phyloP scores from a whole-genome alignment of 1,140 invertebrate genomes.

The Euschistus heros region DNA sequence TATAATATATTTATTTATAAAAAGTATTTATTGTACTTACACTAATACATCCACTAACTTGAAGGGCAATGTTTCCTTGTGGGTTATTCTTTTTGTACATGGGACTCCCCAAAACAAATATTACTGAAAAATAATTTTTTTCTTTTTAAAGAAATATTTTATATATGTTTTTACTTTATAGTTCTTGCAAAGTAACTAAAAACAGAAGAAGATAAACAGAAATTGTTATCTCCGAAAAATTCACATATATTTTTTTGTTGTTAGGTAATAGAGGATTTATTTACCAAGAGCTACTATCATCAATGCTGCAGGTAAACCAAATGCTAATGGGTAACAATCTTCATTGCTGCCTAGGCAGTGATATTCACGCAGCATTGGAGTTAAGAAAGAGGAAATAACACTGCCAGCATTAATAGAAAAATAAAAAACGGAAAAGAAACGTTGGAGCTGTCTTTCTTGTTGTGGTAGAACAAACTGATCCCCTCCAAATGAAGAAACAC shows the following conservation, averaged over 20 bases:
- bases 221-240: too few relatives aligned
- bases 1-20: too few relatives aligned
- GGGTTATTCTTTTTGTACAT: conserved; percentile 69
- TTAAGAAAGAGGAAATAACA: conserved; percentile 78
- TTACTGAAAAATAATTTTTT: conserved; percentile 44
- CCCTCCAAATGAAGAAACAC: conserved; percentile 92
- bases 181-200: too few relatives aligned
- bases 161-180: too few relatives aligned
- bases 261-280: conserved; percentile 31
- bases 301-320: conserved; percentile 77
- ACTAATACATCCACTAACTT: conserved; percentile 61
- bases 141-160: too few relatives aligned
- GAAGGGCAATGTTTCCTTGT: conserved; percentile 67
- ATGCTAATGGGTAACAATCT: conserved; percentile 82
- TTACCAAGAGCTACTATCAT: conserved; percentile 72
- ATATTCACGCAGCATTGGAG: conserved; percentile 72
- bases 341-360: conserved; percentile 63
- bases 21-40: conserved; percentile 45
- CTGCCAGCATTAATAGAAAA: conserved; percentile 88
- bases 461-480: conserved; percentile 83
- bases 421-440: conserved; percentile 90
- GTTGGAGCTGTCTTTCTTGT: conserved; percentile 60
- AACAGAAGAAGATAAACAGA: too few relatives aligned
- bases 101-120: conserved; percentile 67
- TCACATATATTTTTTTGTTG: too few relatives aligned